phyloP scores from a whole-genome alignment of 1,140 invertebrate genomes.

The Rhizoglyphus robini region DNA sequence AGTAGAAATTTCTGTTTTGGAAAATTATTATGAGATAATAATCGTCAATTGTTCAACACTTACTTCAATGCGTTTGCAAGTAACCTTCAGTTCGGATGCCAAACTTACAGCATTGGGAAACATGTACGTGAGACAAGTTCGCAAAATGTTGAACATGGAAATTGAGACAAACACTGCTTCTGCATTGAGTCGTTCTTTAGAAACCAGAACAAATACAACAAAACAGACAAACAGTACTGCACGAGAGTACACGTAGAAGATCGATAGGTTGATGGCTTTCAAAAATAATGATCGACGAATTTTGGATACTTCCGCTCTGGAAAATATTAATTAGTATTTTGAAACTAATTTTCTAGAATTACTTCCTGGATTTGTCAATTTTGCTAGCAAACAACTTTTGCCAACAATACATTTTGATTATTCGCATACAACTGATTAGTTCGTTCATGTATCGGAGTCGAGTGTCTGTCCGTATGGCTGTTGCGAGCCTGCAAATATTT shows the following conservation, averaged over 20 bases:
- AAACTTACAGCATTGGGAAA: conserved; percentile 52
- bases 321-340: too few species aligned
- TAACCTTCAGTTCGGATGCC: conserved; percentile 37
- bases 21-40: too few species aligned
- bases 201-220: conserved; percentile 48
- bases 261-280: conserved; percentile 45
- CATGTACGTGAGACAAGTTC: conserved; percentile 48
- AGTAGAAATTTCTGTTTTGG: too few species aligned
- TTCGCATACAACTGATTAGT: conserved; percentile 70
- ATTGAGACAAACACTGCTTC: conserved; percentile 62
- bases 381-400: conserved; percentile 58
- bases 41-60: background rate
- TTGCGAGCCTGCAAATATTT: too few species aligned
- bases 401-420: conserved; percentile 66
- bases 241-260: conserved; percentile 40
- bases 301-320: conserved; percentile 27
- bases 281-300: conserved; percentile 51
- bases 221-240: conserved; percentile 55
- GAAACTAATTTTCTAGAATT: too few species aligned
- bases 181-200: conserved; percentile 47
- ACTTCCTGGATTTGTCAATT: conserved; percentile 41
- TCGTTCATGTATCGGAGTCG: conserved; percentile 74
- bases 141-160: conserved; percentile 52
- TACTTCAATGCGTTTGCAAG: conserved; percentile 42
- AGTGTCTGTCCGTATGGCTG: conserved; percentile 60